Percentiles rank a stretch among this genome's conserved stretches.
phyloP scores from a whole-genome alignment of 2,888 invertebrate species.

The Sacculina carcini region DNA sequence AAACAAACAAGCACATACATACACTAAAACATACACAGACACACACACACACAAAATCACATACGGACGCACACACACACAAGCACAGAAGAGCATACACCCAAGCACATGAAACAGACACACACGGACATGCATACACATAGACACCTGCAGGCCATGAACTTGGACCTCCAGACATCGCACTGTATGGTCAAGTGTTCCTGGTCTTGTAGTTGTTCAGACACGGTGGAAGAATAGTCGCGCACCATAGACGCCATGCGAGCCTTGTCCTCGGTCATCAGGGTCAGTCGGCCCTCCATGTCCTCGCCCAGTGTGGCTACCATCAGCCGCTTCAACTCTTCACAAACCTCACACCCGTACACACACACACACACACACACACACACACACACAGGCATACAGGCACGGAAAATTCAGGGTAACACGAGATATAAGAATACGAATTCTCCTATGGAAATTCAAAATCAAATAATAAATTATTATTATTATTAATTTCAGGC shows the following conservation, averaged over 20 bases:
- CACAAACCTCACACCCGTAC: no score
- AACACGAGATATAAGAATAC: no score
- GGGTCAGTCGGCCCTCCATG: constrained; percentile 60
- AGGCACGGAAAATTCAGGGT: no score
- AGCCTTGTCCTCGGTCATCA: constrained; percentile 71
- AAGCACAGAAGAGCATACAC: background rate
- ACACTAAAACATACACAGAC: background rate
- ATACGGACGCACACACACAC: background rate
- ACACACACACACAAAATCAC: no score
- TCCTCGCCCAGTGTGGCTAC: constrained; percentile 91
- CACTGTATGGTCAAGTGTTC: constrained; percentile 80
- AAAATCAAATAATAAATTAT: no score
- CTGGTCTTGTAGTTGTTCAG: constrained; percentile 53
- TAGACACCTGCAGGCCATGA: constrained; percentile 58
- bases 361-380: no score
- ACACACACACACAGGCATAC: no score
- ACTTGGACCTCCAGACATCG: constrained; percentile 91
- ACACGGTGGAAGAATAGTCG: constrained; percentile 11
- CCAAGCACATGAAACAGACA: no score
- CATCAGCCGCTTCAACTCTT: constrained; percentile 66
- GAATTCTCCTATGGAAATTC: no score
- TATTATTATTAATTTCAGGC: no score
- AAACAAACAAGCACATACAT: no score
- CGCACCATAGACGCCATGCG: constrained; percentile 36
- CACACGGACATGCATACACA: background rate